A percentile compares a stretch with the other conserved stretches of the same genome.
These are phyloP conservation scores for Heliconius hewitsoni DNA, from an alignment of 1,140 invertebrate genomes.

Conservation along the genomic window DNA sequence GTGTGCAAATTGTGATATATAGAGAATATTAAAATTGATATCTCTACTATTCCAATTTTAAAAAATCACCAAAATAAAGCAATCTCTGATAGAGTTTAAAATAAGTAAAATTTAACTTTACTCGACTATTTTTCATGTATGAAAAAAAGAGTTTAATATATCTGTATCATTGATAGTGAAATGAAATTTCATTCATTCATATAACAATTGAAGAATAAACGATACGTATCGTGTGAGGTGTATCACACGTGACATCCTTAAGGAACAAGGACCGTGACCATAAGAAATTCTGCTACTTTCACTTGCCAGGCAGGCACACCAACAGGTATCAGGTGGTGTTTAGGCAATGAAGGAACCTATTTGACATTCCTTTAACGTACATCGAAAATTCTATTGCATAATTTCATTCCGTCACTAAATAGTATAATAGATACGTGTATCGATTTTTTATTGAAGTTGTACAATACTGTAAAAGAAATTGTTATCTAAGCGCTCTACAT, in stretches of 20 bases:
- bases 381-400: conserved; percentile 19
- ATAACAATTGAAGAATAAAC: not conserved
- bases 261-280: conserved; percentile 19
- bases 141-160: not conserved
- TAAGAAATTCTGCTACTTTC: conserved; percentile 27
- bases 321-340: conserved; percentile 20
- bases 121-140: not conserved
- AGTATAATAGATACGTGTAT: conserved; percentile 7
- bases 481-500: not conserved
- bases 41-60: too few species aligned
- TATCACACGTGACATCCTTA: conserved; percentile 16
- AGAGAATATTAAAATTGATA: too few species aligned
- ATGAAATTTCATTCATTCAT: not conserved
- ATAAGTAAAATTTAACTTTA: too few species aligned
- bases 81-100: too few species aligned
- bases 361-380: conserved; percentile 17
- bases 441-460: conserved; percentile 5
- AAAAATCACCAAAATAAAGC: too few species aligned
- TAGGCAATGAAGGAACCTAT: conserved; percentile 13
- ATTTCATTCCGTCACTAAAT: conserved; percentile 24
- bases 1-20: too few species aligned
- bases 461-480: not conserved
- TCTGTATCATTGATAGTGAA: not conserved
- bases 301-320: not conserved
- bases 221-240: not conserved